These are phyloP conservation scores for Halictus quadricinctus DNA, from an alignment of 2,888 invertebrate species.

Conservation along the genomic window DNA sequence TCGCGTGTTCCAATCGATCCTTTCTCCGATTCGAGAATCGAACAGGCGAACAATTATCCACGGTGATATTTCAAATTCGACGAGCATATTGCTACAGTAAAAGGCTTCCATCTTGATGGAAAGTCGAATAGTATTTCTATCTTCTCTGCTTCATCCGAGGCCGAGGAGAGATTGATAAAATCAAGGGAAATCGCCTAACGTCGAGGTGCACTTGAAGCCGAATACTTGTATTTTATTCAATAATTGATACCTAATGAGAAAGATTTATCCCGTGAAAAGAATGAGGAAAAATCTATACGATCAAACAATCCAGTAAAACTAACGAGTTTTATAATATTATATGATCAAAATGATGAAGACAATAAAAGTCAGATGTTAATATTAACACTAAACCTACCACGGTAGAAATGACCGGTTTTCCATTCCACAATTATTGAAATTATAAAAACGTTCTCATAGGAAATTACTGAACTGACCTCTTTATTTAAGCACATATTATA, in stretches of 20 bases:
- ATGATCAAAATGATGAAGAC: too few species aligned
- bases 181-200: neutral
- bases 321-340: too few species aligned
- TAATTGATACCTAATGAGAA: neutral
- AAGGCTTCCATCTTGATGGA: neutral
- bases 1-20: conserved; percentile 14
- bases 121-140: neutral
- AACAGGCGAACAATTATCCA: conserved; percentile 1
- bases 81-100: neutral
- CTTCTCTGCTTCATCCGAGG: neutral
- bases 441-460: too few species aligned
- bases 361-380: too few species aligned
- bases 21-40: neutral
- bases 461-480: too few species aligned
- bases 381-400: too few species aligned
- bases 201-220: neutral
- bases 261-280: neutral
- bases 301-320: neutral
- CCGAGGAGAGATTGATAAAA: neutral
- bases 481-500: too few species aligned
- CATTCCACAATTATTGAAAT: too few species aligned
- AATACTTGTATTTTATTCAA: neutral
- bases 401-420: too few species aligned
- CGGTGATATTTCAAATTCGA: conserved; percentile 36
- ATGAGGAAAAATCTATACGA: neutral